Evolutionary conservation across 1,140 invertebrate species (phyloP), one percentile per base, ranked within the genome.

Genomic region (Phymorhynchus buccinoides): DNA sequence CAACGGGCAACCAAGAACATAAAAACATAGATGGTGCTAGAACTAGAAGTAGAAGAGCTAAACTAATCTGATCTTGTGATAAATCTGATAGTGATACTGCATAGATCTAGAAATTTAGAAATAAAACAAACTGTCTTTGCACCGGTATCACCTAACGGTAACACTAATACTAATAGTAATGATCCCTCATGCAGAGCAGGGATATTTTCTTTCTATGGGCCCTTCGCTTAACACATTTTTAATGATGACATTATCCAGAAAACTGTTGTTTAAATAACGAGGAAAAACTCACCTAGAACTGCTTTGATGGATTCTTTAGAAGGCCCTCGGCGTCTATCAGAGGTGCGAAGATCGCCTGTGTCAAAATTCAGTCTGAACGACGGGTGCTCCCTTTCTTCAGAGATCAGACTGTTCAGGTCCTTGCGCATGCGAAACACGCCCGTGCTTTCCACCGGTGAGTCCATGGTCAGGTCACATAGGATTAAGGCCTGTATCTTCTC

Each of bases 331-430:
- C 42, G 37, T 41, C 75, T 14, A 42, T 27, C 35, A 35, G 75
- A n/a, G 18, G 75, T 44, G 4, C 12, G 39, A n/a, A 42, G 3
- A 48, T 62, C 82, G 12, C 75, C 42, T 41, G 79, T 79, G 78
- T 78, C 83, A 3, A 79, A 44, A n/a, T 87, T 81, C 42, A 86
- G 81, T 39, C 80, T 85, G 48, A 90, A 86, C 22, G 82, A 75
- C 9, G 83, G 80, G 27, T 66, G 41, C n/a, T 84, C 79, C 18
- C 75, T 32, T 32, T 56, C 75, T 48, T 87, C 86, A 44, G 84
- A 89, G 16, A 89, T 37, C 83, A 90, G 90, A 32, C 85, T 79
- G 84, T 91, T 89, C 86, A 91, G 90, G 62, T 91, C 90, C 77
- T 89, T 86, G 75, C 89, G 90, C 90, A 91, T 90, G 2, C 88